Percentiles rank a stretch among this genome's conserved stretches.
Evolutionary conservation across 1,140 invertebrate species (phyloP).

Genomic region (Chionoecetes opilio): DNA sequence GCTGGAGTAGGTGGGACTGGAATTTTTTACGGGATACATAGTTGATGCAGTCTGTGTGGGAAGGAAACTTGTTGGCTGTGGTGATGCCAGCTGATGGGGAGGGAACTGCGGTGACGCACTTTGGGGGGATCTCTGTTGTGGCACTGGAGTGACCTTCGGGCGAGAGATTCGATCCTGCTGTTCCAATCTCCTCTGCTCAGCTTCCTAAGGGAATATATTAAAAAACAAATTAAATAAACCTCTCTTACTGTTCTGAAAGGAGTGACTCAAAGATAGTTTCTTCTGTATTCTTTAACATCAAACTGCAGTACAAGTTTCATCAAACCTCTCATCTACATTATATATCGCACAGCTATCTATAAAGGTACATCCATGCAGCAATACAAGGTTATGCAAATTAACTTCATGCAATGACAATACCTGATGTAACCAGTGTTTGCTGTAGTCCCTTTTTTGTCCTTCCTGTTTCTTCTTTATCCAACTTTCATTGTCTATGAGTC

Average conservation of each 20-base stretch:
- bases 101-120: constrained; percentile 73
- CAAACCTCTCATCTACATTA: no score
- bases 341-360: no score
- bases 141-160: constrained; percentile 62
- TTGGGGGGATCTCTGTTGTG: constrained; percentile 66
- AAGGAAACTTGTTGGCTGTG: constrained; percentile 40
- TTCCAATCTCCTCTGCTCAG: constrained; percentile 93
- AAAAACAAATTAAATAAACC: constrained; percentile 78
- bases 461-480: constrained; percentile 85
- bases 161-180: constrained; percentile 86
- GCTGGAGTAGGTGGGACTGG: constrained; percentile 34
- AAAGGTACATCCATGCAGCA: no score
- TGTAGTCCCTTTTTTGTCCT: constrained; percentile 85
- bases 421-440: constrained; percentile 95
- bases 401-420: constrained; percentile 83
- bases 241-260: no score
- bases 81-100: constrained; percentile 79
- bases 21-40: constrained; percentile 48
- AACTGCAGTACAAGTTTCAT: no score
- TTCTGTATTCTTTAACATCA: no score
- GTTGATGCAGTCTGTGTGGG: constrained; percentile 58
- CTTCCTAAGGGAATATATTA: constrained; percentile 88
- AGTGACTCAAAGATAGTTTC: no score
- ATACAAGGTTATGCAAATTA: no score
- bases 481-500: constrained; percentile 88